Percentiles rank a stretch among this genome's conserved stretches.
These are phyloP conservation scores for Phaetusa simplex DNA, from an alignment of 2,113 vertebrate genomes.

Conservation along the genomic window DNA sequence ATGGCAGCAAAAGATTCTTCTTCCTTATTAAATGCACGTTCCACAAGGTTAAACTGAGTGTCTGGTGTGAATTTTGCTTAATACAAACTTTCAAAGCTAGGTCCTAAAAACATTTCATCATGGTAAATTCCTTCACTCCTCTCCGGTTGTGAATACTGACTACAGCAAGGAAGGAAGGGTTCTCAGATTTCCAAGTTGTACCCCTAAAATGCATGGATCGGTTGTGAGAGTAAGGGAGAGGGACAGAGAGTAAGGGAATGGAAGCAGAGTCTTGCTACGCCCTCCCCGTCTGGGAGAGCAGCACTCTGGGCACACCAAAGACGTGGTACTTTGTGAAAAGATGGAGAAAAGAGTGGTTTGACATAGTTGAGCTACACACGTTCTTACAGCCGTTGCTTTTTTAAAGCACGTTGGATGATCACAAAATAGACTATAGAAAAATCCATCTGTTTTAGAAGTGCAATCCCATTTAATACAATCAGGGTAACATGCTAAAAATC, in stretches of 20 bases:
- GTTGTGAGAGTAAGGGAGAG: not conserved
- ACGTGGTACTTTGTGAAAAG: not conserved
- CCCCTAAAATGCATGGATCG: not conserved
- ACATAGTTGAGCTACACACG: rapidly evolving
- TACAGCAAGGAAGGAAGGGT: not conserved
- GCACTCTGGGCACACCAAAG: not conserved
- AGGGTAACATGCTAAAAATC: not conserved
- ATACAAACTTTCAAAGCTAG: not conserved
- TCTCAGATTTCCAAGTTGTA: not conserved
- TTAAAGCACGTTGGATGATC: not conserved
- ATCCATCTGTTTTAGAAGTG: not conserved
- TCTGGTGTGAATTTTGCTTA: not conserved
- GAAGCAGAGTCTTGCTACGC: not conserved
- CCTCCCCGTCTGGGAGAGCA: not conserved
- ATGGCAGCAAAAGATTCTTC: not conserved
- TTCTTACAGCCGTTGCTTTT: not conserved
- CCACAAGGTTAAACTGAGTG: not conserved
- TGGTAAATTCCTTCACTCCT: not conserved
- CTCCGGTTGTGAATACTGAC: not conserved
- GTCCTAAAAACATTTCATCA: not conserved
- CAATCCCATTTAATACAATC: not conserved
- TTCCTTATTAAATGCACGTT: not conserved
- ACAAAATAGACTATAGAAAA: not conserved
- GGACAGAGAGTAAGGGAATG: not conserved
- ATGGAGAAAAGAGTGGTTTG: not conserved